Percentiles rank a stretch among this genome's conserved stretches.
Evolutionary conservation across 1,140 invertebrate species (phyloP).

Genomic region (Heliconius melpomene): DNA sequence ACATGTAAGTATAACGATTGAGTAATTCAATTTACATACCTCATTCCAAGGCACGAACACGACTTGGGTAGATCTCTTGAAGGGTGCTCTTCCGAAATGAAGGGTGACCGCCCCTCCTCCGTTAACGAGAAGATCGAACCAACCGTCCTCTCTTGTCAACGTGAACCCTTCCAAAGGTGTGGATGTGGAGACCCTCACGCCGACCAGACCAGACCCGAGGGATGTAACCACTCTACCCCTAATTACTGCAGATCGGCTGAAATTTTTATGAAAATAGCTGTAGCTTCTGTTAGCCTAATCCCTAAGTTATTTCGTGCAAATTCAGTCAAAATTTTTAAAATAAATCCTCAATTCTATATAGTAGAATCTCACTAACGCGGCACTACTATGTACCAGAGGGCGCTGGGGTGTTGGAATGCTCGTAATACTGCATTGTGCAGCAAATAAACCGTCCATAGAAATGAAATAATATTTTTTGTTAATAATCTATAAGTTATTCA

Average conservation of each 20-base stretch:
- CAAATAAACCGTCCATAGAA: no score
- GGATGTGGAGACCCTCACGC: constrained; percentile 95
- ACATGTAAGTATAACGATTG: not conserved
- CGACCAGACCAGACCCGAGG: constrained; percentile 95
- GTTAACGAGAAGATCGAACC: constrained; percentile 98
- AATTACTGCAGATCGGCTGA: constrained; percentile 96
- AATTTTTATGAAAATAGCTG: constrained; percentile 38
- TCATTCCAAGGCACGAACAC: constrained; percentile 98
- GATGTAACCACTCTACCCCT: constrained; percentile 95
- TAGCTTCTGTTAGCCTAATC: not conserved
- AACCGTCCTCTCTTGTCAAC: constrained; percentile 93
- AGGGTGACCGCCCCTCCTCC: constrained; percentile 97
- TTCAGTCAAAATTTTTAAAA: not conserved
- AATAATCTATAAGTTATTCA: no score
- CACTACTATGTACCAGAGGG: no score
- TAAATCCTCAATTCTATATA: not conserved
- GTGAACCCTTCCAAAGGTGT: constrained; percentile 96
- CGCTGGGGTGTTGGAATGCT: no score
- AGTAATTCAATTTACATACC: constrained; percentile 77
- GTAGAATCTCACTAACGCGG: no score
- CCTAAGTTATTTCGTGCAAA: not conserved
- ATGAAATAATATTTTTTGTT: no score
- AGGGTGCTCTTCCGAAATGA: constrained; percentile 96
- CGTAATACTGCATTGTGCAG: no score
- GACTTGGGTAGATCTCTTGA: constrained; percentile 93